Base-by-base conservation (phyloP, 2,888 invertebrate species). In the Eulithis prunata region DNA sequence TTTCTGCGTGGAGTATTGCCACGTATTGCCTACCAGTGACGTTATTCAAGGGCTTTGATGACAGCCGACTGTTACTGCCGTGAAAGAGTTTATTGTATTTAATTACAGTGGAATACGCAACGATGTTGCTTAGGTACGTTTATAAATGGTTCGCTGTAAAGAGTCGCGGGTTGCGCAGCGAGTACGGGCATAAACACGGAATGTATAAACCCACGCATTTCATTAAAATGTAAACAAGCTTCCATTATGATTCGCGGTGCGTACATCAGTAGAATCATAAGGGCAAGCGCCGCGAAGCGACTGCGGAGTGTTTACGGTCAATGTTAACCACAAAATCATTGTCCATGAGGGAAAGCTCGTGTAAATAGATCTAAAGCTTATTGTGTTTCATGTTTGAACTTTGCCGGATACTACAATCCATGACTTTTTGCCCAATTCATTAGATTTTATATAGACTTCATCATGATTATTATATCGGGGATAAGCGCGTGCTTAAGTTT, bases 171-270 rank as follows among this genome's bases (percentile, higher is more conserved):
- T 69, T 75, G 53, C 63, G 74, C 73, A 66, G 75, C 73, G 78
- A 75, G 75, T 76, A 78, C 62, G 77, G 78, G 79, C 72, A 81
- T 84, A 83, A 84, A 83, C 83, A 84, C 75, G 75, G 77, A 85
- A 82, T 85, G 83, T 83, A 82, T 54, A 82, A 80, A 74, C 79
- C 78, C 76, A 79, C 78, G 78, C 81, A 77, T 87, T 86, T 87
- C 84, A 90, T 88, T 85, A 87, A 88, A 86, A 88, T 87, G 87
- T 88, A 87, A 89, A 89, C 87, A 86, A 83, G 87, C 80, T 79
- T 82, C 78, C 79, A 84, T 21, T 84, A 83, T 85, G 84, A 85
- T 83, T 85, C 84, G 81, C 78, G 82, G 82, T 80, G 78, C 78
- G 83, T 85, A 85, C 81, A 82, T 85, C 83, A 83, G 75, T 71